Percentiles rank a stretch among this genome's conserved stretches.
phyloP scores from a whole-genome alignment of 2,888 invertebrate genomes.

The Noctua fimbriata region DNA sequence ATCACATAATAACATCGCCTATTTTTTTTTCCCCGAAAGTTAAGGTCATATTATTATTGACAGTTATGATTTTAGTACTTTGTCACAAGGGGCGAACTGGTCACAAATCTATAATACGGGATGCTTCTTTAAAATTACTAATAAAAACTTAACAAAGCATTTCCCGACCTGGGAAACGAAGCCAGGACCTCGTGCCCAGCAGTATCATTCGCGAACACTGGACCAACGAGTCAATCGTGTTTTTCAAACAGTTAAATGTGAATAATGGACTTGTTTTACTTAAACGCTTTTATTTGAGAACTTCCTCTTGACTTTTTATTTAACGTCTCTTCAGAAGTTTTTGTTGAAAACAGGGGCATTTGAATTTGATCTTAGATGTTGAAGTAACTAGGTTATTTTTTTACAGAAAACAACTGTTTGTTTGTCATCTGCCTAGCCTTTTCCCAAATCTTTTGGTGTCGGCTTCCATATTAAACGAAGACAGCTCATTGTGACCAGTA shows the following conservation, averaged over 20 bases:
- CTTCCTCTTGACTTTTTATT: background rate
- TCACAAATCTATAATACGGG: background rate
- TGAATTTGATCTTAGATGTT: background rate
- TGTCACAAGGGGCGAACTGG: background rate
- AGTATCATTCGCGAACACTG: background rate
- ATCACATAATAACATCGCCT: background rate
- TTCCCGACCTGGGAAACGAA: background rate
- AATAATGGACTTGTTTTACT: constrained; percentile 11
- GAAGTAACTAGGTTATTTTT: background rate
- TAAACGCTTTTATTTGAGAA: constrained; percentile 20
- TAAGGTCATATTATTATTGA: background rate
- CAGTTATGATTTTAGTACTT: background rate
- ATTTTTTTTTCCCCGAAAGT: background rate
- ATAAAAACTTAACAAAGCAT: background rate
- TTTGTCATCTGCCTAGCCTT: background rate
- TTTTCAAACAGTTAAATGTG: background rate
- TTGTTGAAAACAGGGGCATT: background rate
- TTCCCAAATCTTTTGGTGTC: no score
- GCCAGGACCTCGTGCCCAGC: no score
- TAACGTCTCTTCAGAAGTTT: constrained; percentile 3
- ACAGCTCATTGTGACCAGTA: no score
- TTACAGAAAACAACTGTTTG: background rate
- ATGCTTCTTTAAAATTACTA: background rate
- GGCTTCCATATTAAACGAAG: no score
- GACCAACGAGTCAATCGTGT: background rate